Evolutionary conservation across 2,113 vertebrate genomes (phyloP).

Genomic region (Paratilapia polleni): DNA sequence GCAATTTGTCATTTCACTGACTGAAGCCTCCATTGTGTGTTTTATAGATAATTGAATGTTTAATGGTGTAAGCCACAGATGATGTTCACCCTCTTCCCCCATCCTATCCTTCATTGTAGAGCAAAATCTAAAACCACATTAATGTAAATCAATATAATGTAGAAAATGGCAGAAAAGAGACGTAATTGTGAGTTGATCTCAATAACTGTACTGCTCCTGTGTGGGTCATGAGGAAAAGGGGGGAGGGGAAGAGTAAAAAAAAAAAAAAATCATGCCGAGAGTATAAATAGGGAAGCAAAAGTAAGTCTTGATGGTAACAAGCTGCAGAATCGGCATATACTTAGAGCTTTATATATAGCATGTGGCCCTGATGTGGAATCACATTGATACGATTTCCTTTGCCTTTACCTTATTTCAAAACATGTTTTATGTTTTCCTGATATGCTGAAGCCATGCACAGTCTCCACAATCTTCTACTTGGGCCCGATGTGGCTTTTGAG

Average conservation of each 20-base stretch:
- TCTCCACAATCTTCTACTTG: slow-evolving; percentile 1
- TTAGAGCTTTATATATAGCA: neutral
- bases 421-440: slow-evolving; percentile 1
- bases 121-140: slow-evolving; percentile 24
- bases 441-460: neutral
- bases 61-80: slow-evolving; percentile 47
- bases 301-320: neutral
- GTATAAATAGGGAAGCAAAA: neutral
- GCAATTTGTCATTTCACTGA: slow-evolving; percentile 57
- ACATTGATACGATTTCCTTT: neutral
- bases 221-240: neutral
- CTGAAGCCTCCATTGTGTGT: slow-evolving; percentile 46
- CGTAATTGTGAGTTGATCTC: slow-evolving; percentile 27
- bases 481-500: neutral
- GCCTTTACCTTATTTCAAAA: neutral
- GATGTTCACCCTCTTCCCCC: slow-evolving; percentile 9
- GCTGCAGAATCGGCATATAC: neutral
- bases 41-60: slow-evolving; percentile 77
- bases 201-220: neutral
- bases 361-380: neutral
- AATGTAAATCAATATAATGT: slow-evolving; percentile 54
- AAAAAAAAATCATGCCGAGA: neutral
- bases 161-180: slow-evolving; percentile 20
- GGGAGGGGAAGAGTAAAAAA: neutral
- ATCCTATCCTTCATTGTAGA: neutral